Conservation (phyloP, 2,113 vertebrate species). For the Gopherus evgoodei region DNA sequence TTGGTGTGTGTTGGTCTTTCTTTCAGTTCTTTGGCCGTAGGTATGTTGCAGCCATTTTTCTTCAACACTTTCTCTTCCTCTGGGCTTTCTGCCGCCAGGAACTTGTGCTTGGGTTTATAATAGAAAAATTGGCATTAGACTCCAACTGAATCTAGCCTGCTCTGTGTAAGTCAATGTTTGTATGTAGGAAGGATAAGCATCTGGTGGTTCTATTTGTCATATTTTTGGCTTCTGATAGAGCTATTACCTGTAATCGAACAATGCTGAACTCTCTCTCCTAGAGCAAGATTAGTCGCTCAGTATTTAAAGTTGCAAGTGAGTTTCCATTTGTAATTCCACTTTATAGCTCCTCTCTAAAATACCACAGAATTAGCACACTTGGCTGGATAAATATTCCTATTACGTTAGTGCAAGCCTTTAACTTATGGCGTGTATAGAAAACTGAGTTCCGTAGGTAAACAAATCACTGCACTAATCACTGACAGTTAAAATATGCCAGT, state of each 20-base stretch:
- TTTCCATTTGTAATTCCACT: background rate
- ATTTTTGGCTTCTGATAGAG: background rate
- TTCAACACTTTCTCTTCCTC: background rate
- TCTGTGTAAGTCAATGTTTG: background rate
- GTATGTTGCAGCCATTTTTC: background rate
- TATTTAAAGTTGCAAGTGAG: background rate
- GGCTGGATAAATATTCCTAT: background rate
- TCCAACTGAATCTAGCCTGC: background rate
- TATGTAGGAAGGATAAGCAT: background rate
- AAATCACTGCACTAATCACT: background rate
- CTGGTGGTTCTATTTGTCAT: background rate
- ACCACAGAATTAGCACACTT: background rate
- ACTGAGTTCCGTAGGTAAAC: background rate
- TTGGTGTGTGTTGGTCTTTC: background rate
- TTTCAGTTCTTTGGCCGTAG: background rate
- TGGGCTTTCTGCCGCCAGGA: background rate
- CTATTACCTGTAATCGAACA: background rate
- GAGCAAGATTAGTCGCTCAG: background rate
- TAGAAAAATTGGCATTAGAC: background rate
- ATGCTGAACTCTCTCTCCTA: background rate
- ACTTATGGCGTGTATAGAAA: background rate
- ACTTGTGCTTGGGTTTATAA: fast-evolving
- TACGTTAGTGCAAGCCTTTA: background rate
- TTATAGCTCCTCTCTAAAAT: background rate
- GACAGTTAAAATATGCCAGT: background rate